Percentiles rank a stretch among this genome's conserved stretches.
Conservation (phyloP, 1,140 invertebrate species). For the Choristoneura fumiferana region DNA sequence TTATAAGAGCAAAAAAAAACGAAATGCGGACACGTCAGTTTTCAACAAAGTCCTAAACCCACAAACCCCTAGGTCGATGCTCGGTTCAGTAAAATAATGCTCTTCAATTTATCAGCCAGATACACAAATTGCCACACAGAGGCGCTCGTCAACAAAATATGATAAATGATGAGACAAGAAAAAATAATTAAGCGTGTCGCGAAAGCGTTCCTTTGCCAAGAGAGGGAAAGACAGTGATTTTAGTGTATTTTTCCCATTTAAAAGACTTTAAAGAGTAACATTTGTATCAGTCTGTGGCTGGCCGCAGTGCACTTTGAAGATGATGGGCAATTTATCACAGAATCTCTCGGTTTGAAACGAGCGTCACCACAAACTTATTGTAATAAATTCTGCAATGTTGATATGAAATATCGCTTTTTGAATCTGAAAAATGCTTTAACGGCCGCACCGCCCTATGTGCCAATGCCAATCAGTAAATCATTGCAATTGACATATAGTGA, state of each 20-base stretch:
- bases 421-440: neutral
- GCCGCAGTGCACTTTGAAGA: constrained; percentile 4
- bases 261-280: constrained; percentile 7
- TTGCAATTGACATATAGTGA: neutral
- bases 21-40: neutral
- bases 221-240: constrained; percentile 2
- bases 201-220: constrained; percentile 5
- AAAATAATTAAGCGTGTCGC: constrained; percentile 11
- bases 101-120: constrained; percentile 14
- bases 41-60: constrained; percentile 10
- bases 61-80: neutral
- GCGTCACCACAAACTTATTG: neutral
- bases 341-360: neutral
- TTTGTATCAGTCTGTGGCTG: constrained; percentile 12
- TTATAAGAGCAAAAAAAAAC: too few relatives aligned
- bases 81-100: constrained; percentile 11
- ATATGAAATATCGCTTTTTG: neutral
- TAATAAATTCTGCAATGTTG: constrained; percentile 6
- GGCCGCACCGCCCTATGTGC: neutral
- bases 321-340: constrained; percentile 15
- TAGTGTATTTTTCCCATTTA: neutral
- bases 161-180: constrained; percentile 15
- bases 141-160: constrained; percentile 14
- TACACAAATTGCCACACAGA: constrained; percentile 8
- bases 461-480: neutral